These are phyloP conservation scores for Calameuta idolon DNA, from an alignment of 2,888 invertebrate species.

Conservation along the genomic window DNA sequence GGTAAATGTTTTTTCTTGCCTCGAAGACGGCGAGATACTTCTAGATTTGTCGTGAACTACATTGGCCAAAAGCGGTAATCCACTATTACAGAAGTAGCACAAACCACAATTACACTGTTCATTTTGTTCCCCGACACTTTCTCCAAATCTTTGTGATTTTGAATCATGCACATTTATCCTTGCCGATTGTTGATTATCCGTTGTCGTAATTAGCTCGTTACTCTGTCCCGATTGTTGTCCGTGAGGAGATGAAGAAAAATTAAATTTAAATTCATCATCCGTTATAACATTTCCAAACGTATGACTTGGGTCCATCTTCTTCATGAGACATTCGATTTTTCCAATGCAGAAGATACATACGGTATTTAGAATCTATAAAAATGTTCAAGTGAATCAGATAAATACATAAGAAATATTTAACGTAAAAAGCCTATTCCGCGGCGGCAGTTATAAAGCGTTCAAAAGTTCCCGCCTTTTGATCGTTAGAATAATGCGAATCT, in stretches of 20 bases:
- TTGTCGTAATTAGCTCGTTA: not conserved
- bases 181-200: not conserved
- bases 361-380: slow-evolving; percentile 34
- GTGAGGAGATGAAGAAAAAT: not conserved
- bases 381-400: not conserved
- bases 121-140: not conserved
- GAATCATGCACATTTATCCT: not conserved
- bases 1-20: not conserved
- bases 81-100: not conserved
- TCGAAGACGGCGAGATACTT: not conserved
- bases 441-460: not conserved
- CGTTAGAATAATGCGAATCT: not conserved
- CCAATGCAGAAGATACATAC: slow-evolving; percentile 30
- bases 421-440: no score
- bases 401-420: not conserved
- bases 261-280: not conserved
- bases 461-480: not conserved
- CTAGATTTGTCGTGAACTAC: not conserved
- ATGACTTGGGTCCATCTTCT: slow-evolving; percentile 10
- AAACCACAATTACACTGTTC: not conserved
- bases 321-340: slow-evolving; percentile 25
- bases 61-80: not conserved
- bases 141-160: not conserved
- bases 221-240: not conserved
- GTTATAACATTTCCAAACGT: slow-evolving; percentile 7